Evolutionary conservation across 2,113 vertebrate genomes (phyloP).

Genomic region (Puntigrus tetrazona): DNA sequence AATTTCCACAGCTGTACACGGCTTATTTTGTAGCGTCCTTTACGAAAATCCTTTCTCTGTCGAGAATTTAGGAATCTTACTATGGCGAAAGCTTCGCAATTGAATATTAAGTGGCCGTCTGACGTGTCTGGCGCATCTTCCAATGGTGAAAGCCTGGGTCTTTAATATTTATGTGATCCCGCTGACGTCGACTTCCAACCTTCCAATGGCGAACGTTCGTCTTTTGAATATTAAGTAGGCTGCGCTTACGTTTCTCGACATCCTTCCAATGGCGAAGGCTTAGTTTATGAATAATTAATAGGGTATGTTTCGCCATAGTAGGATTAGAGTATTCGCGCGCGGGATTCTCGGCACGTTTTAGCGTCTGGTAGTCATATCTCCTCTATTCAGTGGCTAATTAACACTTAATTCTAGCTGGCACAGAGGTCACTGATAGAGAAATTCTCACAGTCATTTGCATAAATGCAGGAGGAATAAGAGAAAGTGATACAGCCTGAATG

Average conservation of each 20-base stretch:
- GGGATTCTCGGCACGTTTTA: neutral
- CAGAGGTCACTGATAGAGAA: constrained; percentile 26
- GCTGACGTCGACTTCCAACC: neutral
- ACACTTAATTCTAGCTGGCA: constrained; percentile 10
- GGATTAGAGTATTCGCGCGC: neutral
- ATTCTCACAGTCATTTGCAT: neutral
- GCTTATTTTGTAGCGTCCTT: neutral
- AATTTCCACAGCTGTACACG: neutral
- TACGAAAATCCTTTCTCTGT: neutral
- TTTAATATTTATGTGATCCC: neutral
- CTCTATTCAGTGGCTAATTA: constrained; percentile 32
- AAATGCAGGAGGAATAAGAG: neutral
- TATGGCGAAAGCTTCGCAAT: neutral
- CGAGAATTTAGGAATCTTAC: neutral
- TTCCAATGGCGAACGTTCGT: neutral
- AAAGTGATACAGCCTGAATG: neutral
- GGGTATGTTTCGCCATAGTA: neutral
- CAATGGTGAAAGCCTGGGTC: neutral
- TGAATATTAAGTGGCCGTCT: neutral
- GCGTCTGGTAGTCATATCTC: neutral
- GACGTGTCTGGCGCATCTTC: neutral
- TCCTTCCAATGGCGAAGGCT: neutral
- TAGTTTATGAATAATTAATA: neutral
- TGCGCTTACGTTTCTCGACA: neutral
- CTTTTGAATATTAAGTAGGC: constrained; percentile 16